Evolutionary conservation across 1,140 invertebrate genomes (phyloP).

Genomic region (Steinernema feltiae): DNA sequence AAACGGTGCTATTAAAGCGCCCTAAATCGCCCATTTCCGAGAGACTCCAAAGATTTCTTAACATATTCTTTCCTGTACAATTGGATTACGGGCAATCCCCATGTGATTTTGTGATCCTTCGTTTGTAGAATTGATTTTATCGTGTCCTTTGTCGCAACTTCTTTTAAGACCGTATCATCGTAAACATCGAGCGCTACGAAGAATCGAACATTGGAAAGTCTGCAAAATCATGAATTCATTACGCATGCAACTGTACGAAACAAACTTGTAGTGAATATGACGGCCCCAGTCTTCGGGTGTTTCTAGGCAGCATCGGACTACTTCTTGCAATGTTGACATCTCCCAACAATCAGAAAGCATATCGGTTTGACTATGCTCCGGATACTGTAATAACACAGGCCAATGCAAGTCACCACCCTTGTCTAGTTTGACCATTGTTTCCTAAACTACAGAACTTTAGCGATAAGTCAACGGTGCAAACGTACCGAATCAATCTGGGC

Average conservation of each 20-base stretch:
- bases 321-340: conserved; percentile 14
- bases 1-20: neutral
- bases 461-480: neutral
- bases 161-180: neutral
- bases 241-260: neutral
- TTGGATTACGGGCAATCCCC: neutral
- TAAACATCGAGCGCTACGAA: neutral
- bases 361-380: conserved; percentile 12
- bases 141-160: neutral
- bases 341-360: conserved; percentile 13
- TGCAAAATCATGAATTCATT: conserved; percentile 7
- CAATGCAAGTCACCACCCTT: neutral
- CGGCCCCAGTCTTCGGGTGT: neutral
- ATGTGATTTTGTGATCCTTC: neutral
- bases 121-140: neutral
- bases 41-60: neutral
- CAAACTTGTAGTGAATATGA: conserved; percentile 10
- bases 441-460: neutral
- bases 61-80: neutral
- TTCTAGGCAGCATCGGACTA: conserved; percentile 23
- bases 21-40: neutral
- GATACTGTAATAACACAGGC: conserved; percentile 16
- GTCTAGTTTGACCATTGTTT: conserved; percentile 9
- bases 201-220: neutral
- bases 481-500: neutral